Base-by-base conservation (phyloP, 1,140 invertebrate species). In the Procambarus clarkii region DNA sequence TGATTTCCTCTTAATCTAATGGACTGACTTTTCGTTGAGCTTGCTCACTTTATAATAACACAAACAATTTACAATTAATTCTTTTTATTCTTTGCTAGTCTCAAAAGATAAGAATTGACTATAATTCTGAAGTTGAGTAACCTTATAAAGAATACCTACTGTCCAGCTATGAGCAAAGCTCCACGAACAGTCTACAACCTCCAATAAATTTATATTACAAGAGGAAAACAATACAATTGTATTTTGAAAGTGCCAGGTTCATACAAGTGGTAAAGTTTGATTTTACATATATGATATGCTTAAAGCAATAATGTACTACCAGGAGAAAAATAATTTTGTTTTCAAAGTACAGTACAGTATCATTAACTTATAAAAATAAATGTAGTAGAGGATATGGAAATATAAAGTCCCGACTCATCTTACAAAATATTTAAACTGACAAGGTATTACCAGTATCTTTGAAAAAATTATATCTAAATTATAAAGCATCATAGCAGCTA, bases 1-100 rank as follows among this genome's bases (percentile, higher is more conserved):
- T 11, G n/a, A 34, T 74, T 74, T 74, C 69, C 69, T 74, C 69
- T 74, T 74, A 74, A 34, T 74, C 69, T 74, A 74, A 74, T 34
- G 24, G 69, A 74, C 69, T 74, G 69, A 74, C n/a, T 7, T 69
- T 34, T 74, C 69, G 24, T 74, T 34, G 24, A 74, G 24, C 69
- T 74, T 9, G 24, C 69, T 74, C 69, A 74, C 21, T 24, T 24
- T 74, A 11, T 74, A 74, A 5, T 34, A 74, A 34, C 5, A 34
- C 5, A 21, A 21, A 11, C 69, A 74, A 74, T 74, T 21, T 74
- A 7, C n/a, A 74, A 74, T 34, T 74, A 0, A 24, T 8, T n/a
- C 24, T 74, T 15, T 74, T 74, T 74, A 74, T 64, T 74, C 69
- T 74, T 74, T 7, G 0, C 24, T 74, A 11, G 21, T n/a, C 69